Conservation (phyloP, 2,888 invertebrate genomes). For the Pammene aurita region DNA sequence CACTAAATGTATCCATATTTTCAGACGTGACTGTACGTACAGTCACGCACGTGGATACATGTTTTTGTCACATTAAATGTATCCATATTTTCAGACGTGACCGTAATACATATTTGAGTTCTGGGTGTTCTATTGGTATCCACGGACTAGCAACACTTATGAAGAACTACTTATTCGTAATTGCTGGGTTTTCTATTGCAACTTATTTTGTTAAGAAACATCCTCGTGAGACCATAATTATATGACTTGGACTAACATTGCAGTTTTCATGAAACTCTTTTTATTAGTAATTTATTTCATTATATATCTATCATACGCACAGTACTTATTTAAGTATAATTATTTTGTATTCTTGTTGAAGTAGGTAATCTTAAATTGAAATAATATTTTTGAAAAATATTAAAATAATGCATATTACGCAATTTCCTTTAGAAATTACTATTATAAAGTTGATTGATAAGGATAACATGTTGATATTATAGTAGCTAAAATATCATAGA, state of each 20-base stretch:
- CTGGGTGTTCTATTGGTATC: too few relatives aligned
- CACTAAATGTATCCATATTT: too few relatives aligned
- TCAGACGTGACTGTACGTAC: too few relatives aligned
- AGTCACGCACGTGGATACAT: too few relatives aligned
- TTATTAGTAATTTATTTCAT: conserved; percentile 15
- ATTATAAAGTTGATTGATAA: conserved; percentile 1
- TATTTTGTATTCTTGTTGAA: conserved; percentile 28
- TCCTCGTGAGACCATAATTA: not conserved
- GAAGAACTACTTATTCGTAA: too few relatives aligned
- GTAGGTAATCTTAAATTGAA: conserved; percentile 20
- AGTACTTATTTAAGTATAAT: conserved; percentile 5
- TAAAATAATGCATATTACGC: conserved; percentile 1
- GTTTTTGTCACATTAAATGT: too few relatives aligned
- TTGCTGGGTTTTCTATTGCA: too few relatives aligned
- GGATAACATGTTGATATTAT: conserved; percentile 3
- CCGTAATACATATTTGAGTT: not conserved
- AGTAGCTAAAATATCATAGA: conserved; percentile 2
- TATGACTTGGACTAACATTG: not conserved
- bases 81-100: too few relatives aligned
- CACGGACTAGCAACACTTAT: too few relatives aligned
- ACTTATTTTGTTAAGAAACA: not conserved
- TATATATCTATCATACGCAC: conserved; percentile 20
- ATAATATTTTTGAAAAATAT: conserved; percentile 28
- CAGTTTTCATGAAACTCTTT: not conserved
- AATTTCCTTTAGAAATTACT: conserved; percentile 2